Percentiles rank a stretch among this genome's conserved stretches.
Conservation (phyloP, 2,113 vertebrate species). For the Rallus limicola region DNA sequence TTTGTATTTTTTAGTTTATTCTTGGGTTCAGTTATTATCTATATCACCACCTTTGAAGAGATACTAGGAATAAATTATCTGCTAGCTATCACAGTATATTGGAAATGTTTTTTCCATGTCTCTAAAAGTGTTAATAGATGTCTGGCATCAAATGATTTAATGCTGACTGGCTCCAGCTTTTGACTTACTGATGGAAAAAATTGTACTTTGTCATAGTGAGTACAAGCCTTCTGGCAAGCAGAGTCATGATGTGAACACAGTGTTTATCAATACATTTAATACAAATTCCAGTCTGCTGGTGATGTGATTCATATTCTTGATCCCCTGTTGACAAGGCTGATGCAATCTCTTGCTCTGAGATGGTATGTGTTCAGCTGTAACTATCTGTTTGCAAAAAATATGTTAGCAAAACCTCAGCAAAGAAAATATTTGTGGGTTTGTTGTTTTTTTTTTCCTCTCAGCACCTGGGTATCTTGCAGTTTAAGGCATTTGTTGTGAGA, state of each 20-base stretch:
- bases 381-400: neutral
- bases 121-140: neutral
- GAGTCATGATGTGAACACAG: neutral
- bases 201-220: neutral
- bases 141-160: conserved; percentile 19
- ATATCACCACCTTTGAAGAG: neutral
- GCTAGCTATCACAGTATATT: neutral
- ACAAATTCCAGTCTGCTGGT: neutral
- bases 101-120: neutral
- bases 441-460: neutral
- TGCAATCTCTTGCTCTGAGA: neutral
- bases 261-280: conserved; percentile 2
- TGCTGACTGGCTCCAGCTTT: conserved; percentile 3
- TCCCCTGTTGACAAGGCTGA: neutral
- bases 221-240: neutral
- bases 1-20: neutral
- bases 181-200: conserved; percentile 10
- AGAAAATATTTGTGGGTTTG: neutral
- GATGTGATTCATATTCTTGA: neutral
- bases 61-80: neutral
- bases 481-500: neutral
- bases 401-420: neutral
- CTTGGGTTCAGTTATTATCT: neutral
- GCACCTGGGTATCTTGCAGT: neutral
- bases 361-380: neutral